Percentiles rank a stretch among this genome's conserved stretches.
Conservation (phyloP, 2,888 invertebrate genomes). For the Cabera pusaria region DNA sequence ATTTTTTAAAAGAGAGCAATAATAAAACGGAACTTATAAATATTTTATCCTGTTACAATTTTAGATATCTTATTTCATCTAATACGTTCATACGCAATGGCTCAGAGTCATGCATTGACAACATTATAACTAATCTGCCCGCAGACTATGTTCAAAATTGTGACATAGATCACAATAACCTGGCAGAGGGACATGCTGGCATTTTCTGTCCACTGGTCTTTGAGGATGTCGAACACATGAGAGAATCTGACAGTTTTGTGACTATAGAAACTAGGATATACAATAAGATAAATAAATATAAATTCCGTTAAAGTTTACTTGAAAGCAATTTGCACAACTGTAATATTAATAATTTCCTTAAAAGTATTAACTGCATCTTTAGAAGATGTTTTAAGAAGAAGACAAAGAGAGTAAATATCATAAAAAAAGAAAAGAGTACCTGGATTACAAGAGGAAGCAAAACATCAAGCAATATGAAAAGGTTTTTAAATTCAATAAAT, state of each 20-base stretch:
- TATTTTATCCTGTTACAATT: not conserved
- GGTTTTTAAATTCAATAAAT: not conserved
- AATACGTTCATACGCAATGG: not conserved
- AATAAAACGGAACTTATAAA: not conserved
- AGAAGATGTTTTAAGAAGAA: not conserved
- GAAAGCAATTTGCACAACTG: no score
- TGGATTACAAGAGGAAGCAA: conserved; percentile 1
- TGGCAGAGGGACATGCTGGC: conserved; percentile 1
- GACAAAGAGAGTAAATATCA: not conserved
- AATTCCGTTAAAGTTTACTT: no score
- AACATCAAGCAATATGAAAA: conserved; percentile 1
- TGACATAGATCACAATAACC: not conserved
- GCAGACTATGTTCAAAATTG: not conserved
- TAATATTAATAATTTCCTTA: not conserved
- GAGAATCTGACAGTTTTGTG: no score
- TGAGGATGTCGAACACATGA: not conserved
- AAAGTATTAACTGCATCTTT: not conserved
- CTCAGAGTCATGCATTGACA: conserved; percentile 3
- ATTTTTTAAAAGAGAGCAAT: not conserved
- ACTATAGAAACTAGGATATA: no score
- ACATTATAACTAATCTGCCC: not conserved
- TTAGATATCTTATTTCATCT: not conserved
- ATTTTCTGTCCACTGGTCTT: not conserved
- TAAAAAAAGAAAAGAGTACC: not conserved
- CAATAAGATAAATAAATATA: no score